Conservation (phyloP, 2,888 invertebrate genomes). For the Plebejus argus region DNA sequence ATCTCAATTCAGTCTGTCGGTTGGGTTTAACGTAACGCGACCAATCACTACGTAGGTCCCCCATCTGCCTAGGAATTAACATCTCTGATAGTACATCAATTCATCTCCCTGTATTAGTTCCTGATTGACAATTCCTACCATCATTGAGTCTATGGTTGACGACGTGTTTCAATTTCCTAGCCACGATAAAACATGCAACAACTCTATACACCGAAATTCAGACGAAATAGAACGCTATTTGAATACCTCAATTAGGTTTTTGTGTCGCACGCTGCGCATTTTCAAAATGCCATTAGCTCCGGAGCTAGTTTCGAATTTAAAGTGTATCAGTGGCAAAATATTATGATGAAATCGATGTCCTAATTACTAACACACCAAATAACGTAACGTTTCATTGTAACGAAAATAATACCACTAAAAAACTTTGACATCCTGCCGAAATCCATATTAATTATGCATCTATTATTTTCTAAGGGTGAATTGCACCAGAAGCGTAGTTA, state of each 20-base stretch:
- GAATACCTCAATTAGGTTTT: conserved; percentile 21
- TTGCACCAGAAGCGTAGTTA: too few relatives aligned
- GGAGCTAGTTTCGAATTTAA: neutral
- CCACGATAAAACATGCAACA: conserved; percentile 43
- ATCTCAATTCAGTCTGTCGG: too few relatives aligned
- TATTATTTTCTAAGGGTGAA: too few relatives aligned
- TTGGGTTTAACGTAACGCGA: too few relatives aligned
- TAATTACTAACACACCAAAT: neutral
- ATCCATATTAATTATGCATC: too few relatives aligned
- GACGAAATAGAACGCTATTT: conserved; percentile 22
- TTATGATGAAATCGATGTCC: neutral
- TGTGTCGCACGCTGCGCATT: conserved; percentile 15
- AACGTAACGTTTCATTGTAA: too few relatives aligned
- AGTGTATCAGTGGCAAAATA: neutral
- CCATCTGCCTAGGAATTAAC: too few relatives aligned
- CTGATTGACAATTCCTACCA: neutral
- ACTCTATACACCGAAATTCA: conserved; percentile 33
- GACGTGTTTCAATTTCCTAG: conserved; percentile 49
- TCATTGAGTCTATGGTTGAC: conserved; percentile 34
- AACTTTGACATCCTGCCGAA: too few relatives aligned
- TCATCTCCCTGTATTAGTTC: neutral
- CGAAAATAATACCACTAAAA: too few relatives aligned
- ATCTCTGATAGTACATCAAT: neutral
- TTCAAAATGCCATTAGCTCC: conserved; percentile 18
- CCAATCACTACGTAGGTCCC: too few relatives aligned